A percentile compares a stretch with the other conserved stretches of the same genome.
phyloP scores from a whole-genome alignment of 2,888 invertebrate species.

The Phalera bucephala region DNA sequence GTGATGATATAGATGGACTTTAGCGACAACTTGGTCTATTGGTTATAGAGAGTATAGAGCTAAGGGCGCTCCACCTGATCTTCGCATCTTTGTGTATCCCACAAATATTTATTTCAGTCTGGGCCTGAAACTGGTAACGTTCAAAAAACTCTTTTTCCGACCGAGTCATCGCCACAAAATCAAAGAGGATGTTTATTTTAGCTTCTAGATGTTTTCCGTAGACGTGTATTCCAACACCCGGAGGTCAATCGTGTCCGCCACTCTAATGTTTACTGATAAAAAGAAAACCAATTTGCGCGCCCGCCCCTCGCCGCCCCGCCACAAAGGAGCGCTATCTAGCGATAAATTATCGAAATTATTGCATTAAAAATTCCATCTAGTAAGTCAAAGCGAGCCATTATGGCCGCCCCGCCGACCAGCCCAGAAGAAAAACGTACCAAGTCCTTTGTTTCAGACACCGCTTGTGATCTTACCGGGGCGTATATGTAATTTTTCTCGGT shows the following conservation, averaged over 20 bases:
- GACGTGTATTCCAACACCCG: conserved; percentile 47
- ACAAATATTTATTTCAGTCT: too few species aligned
- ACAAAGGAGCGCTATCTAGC: conserved; percentile 80
- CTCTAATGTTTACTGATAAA: conserved; percentile 71
- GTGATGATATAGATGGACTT: too few species aligned
- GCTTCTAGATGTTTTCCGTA: too few species aligned
- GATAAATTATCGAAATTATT: conserved; percentile 87
- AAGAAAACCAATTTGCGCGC: conserved; percentile 73
- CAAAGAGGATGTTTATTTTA: too few species aligned
- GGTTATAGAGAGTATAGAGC: too few species aligned
- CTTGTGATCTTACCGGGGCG: conserved; percentile 38
- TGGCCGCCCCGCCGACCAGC: conserved; percentile 42
- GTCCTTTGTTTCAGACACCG: conserved; percentile 31
- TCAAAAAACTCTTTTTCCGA: too few species aligned
- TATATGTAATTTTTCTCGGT: conserved; percentile 56
- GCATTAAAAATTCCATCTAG: conserved; percentile 89
- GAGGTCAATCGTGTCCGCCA: conserved; percentile 64
- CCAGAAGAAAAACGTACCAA: conserved; percentile 43
- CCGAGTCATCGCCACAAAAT: too few species aligned
- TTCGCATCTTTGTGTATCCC: too few species aligned
- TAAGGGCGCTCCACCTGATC: too few species aligned
- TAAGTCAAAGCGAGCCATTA: conserved; percentile 86
- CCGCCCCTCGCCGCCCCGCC: conserved; percentile 43
- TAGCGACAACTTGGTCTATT: too few species aligned
- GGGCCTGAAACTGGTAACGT: too few species aligned